Evolutionary conservation across 2,888 invertebrate species (phyloP).

Genomic region (Baccha elongata): DNA sequence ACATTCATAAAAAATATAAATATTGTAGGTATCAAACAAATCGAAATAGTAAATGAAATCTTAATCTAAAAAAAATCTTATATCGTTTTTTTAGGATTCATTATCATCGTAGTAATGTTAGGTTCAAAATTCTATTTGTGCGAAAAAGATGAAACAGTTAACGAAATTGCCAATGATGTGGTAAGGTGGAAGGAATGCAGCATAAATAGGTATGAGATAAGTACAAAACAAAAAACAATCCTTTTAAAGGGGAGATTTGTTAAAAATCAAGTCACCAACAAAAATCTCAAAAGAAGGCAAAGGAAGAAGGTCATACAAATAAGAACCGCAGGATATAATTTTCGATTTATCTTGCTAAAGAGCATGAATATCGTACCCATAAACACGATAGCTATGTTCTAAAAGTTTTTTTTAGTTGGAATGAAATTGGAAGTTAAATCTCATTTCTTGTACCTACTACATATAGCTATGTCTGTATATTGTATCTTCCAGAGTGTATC

Average conservation of each 20-base stretch:
- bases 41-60: too few species aligned
- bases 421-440: not conserved
- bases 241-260: constrained; percentile 61
- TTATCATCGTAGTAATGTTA: too few species aligned
- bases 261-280: constrained; percentile 17
- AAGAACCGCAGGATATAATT: constrained; percentile 47
- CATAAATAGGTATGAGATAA: constrained; percentile 56
- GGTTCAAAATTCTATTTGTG: too few species aligned
- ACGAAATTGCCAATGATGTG: constrained; percentile 53
- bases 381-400: too few species aligned
- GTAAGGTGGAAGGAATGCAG: constrained; percentile 67
- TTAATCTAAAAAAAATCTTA: too few species aligned
- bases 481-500: too few species aligned
- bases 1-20: too few species aligned
- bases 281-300: constrained; percentile 9
- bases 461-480: too few species aligned
- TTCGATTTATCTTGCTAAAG: constrained; percentile 58
- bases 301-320: constrained; percentile 57
- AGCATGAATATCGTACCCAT: too few species aligned
- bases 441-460: too few species aligned
- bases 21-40: too few species aligned
- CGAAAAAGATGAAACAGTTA: constrained; percentile 29
- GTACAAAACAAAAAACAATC: constrained; percentile 41
- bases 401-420: constrained; percentile 15
- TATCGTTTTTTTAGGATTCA: too few species aligned